Evolutionary conservation across 2,113 vertebrate species (phyloP), one percentile per base, ranked within the genome.

Genomic region (Proterorhinus semilunaris): DNA sequence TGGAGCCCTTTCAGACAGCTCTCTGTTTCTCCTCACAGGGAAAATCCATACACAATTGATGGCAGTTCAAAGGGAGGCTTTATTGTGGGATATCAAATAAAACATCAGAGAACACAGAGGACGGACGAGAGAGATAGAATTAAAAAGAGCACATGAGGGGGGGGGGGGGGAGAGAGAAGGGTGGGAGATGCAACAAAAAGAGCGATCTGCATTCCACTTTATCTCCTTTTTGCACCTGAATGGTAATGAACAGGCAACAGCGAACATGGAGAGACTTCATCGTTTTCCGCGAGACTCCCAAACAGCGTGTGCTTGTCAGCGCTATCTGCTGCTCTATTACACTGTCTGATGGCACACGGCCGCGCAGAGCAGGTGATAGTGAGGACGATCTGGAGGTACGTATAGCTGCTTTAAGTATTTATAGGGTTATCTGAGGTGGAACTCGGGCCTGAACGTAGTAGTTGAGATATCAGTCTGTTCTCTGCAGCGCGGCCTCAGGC

Each of bases 31-130:
- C 88, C 87, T 92, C 87, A 87, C 84, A 91, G 85, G 88, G 87
- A 90, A 91, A 92, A 92, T 92, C 89, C 89, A 91, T 92, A 91
- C 86, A 91, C 88, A 89, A 92, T 92, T 91, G 91, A 91, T 92
- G 91, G 88, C 85, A 83, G 87, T 90, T 90, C 86, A 91, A 92
- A 90, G 88, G 79, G 87, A 89, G 87, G 87, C 88, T 90, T 91
- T 90, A 91, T 92, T 92, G 89, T 91, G 89, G 90, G 87, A 91
- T 92, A 91, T 91, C 89, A 92, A 90, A 92, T 91, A 90, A 92
- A 90, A 89, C 89, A 89, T 91, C 87, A 91, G 89, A 90, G 90
- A 90, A 91, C 87, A 90, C 80, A 87, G 88, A 71, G 84, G 83
- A 74, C 63, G 79, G 52, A 48, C 51, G 84, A 71, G 69, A 57